Evolutionary conservation across 2,797 vertebrate species (phyloP).

Genomic region (Lindbergichthys nudifrons): DNA sequence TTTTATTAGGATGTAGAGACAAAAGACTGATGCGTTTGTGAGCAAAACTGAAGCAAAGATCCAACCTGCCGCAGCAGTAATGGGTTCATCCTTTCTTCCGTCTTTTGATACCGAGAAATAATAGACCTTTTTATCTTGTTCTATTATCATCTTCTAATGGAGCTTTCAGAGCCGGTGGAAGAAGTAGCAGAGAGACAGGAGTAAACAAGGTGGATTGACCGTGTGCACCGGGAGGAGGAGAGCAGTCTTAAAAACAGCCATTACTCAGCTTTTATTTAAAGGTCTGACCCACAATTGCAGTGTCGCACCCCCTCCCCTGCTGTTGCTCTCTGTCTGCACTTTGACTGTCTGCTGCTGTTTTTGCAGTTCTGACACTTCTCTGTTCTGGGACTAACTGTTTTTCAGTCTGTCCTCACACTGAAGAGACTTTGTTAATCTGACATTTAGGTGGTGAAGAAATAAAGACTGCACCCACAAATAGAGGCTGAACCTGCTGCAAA

Average conservation of each 20-base stretch:
- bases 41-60: constrained; percentile 7
- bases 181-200: neutral
- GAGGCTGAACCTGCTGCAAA: neutral
- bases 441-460: neutral
- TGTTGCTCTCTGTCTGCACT: neutral
- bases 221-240: constrained; percentile 2
- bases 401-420: neutral
- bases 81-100: constrained; percentile 8
- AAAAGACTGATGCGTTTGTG: constrained; percentile 2
- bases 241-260: constrained; percentile 14
- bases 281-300: constrained; percentile 24
- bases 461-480: neutral
- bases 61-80: constrained; percentile 9
- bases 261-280: constrained; percentile 20
- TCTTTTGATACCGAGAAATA: neutral
- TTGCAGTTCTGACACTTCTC: constrained; percentile 9
- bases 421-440: neutral
- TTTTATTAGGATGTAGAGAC: neutral
- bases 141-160: constrained; percentile 33
- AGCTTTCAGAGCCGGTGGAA: constrained; percentile 32
- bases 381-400: neutral
- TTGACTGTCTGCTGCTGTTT: neutral
- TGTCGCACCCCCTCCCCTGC: neutral
- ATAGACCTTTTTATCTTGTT: constrained; percentile 14
- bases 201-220: neutral